Percentiles rank a stretch among this genome's conserved stretches.
These are phyloP conservation scores for Aplochiton taeniatus DNA, from an alignment of 2,797 vertebrate species.

Conservation along the genomic window DNA sequence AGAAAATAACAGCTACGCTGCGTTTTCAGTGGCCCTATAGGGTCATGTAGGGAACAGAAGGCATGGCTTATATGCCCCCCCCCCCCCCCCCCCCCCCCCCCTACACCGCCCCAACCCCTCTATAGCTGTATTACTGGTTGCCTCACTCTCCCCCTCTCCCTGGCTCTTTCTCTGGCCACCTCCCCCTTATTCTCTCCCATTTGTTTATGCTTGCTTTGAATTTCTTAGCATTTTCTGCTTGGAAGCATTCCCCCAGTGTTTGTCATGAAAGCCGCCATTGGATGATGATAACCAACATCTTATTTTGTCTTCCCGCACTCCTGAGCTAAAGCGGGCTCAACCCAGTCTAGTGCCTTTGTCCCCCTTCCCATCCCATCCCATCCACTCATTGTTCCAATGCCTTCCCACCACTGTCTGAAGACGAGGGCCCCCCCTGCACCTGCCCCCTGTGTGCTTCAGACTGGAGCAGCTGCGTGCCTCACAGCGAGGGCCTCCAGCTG, in stretches of 20 bases:
- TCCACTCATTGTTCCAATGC: not conserved
- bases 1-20: too few relatives aligned
- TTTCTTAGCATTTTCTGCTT: too few relatives aligned
- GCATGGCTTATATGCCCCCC: too few relatives aligned
- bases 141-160: constrained; percentile 7
- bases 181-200: constrained; percentile 16
- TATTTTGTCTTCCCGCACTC: constrained; percentile 21
- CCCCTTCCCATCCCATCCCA: not conserved
- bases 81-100: too few relatives aligned
- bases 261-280: too few relatives aligned
- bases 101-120: too few relatives aligned
- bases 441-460: constrained; percentile 92
- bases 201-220: not conserved
- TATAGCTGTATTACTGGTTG: constrained; percentile 52
- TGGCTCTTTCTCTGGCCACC: constrained; percentile 10
- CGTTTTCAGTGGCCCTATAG: too few relatives aligned
- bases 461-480: constrained; percentile 89
- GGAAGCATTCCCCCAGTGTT: too few relatives aligned
- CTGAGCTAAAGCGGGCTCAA: not conserved
- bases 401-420: constrained; percentile 57
- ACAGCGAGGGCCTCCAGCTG: constrained; percentile 90
- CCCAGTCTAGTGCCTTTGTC: not conserved
- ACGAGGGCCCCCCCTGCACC: constrained; percentile 87
- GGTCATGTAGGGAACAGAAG: too few relatives aligned
- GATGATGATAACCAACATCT: constrained; percentile 1